Percentiles rank a stretch among this genome's conserved stretches.
These are phyloP conservation scores for Carduelis carduelis DNA, from an alignment of 2,797 vertebrate species.

Conservation along the genomic window DNA sequence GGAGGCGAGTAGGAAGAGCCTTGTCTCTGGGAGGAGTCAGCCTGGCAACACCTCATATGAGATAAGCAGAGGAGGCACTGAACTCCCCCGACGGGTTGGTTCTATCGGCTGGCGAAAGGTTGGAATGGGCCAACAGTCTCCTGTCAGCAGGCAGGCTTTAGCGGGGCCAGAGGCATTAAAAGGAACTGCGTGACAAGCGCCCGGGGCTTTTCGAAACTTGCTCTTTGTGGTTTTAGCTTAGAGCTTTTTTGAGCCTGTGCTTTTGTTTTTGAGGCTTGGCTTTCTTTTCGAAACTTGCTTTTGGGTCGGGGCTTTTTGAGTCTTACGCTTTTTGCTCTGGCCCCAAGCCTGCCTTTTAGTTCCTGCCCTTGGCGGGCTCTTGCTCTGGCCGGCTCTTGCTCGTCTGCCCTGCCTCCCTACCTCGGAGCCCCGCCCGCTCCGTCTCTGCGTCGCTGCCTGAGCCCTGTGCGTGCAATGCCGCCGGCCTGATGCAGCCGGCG, in stretches of 20 bases:
- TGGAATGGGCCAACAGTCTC: no score
- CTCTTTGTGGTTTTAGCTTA: background rate
- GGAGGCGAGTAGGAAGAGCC: background rate
- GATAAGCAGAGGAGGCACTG: no score
- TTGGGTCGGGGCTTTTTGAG: background rate
- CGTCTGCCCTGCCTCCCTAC: no score
- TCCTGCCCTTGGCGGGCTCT: background rate
- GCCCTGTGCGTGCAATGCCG: rapidly evolving
- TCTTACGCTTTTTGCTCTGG: background rate
- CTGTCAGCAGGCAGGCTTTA: background rate
- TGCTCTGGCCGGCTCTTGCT: background rate
- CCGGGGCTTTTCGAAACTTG: background rate
- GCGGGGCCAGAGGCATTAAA: background rate
- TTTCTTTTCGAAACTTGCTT: background rate
- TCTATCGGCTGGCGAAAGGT: rapidly evolving
- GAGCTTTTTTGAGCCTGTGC: background rate
- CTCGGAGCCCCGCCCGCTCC: no score
- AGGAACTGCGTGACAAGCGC: rapidly evolving
- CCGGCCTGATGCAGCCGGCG: no score
- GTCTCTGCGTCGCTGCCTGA: background rate
- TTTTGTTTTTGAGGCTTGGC: background rate
- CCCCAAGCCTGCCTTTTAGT: background rate
- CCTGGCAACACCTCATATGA: background rate
- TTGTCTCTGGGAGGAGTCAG: background rate
- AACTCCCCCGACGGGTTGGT: background rate